Evolutionary conservation across 2,113 vertebrate genomes (phyloP).

Genomic region (Cyrtonyx montezumae): DNA sequence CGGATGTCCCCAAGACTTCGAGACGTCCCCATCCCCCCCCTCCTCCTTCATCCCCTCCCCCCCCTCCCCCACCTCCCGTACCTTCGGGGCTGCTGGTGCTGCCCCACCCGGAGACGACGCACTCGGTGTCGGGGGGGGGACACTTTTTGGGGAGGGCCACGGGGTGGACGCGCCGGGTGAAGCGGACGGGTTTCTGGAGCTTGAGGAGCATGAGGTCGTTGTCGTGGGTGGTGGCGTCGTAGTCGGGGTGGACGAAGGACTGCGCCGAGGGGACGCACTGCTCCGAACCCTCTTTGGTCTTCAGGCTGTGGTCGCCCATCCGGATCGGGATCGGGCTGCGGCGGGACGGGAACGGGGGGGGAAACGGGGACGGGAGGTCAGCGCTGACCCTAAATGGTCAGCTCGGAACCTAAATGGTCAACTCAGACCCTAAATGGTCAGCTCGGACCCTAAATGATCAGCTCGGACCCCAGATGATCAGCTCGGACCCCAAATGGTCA

Average conservation of each 20-base stretch:
- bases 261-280: slow-evolving; percentile 28
- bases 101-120: slow-evolving; percentile 85
- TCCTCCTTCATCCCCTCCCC: too few species aligned
- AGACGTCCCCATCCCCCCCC: too few species aligned
- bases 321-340: slow-evolving; percentile 38
- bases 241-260: slow-evolving; percentile 65
- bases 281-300: slow-evolving; percentile 11
- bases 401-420: too few species aligned
- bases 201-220: slow-evolving; percentile 88
- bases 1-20: too few species aligned
- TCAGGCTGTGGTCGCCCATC: slow-evolving; percentile 59
- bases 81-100: slow-evolving; percentile 80
- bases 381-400: too few species aligned
- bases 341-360: too few species aligned
- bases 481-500: too few species aligned
- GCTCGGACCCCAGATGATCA: too few species aligned
- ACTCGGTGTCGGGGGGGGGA: slow-evolving; percentile 70
- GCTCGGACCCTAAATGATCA: too few species aligned
- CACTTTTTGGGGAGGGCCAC: slow-evolving; percentile 80
- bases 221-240: slow-evolving; percentile 75
- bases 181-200: slow-evolving; percentile 59
- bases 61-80: background rate
- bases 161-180: slow-evolving; percentile 73
- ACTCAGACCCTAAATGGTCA: too few species aligned
- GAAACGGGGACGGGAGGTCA: too few species aligned